Percentiles rank a stretch among this genome's conserved stretches.
phyloP scores from a whole-genome alignment of 1,140 invertebrate species.

The Drosophila tsacasi region DNA sequence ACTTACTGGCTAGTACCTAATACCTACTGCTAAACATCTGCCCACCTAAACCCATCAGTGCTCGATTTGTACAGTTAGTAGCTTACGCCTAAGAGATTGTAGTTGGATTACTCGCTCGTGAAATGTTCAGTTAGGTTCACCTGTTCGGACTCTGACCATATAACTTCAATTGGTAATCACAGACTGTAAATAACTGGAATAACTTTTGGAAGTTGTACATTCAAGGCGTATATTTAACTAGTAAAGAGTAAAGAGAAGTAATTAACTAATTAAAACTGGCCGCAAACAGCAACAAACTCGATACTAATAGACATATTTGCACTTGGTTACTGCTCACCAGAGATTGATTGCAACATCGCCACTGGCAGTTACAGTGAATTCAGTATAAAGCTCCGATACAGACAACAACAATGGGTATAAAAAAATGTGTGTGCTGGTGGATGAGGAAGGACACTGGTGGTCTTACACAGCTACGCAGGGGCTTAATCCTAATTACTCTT shows the following conservation, averaged over 20 bases:
- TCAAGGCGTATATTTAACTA: conserved; percentile 63
- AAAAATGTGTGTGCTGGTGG: conserved; percentile 23
- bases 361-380: conserved; percentile 59
- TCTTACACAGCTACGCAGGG: conserved; percentile 43
- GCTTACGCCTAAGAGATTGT: conserved; percentile 55
- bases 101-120: conserved; percentile 53
- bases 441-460: conserved; percentile 75
- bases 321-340: conserved; percentile 33
- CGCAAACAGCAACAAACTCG: conserved; percentile 42
- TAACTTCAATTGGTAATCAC: conserved; percentile 72
- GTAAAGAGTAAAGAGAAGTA: conserved; percentile 43
- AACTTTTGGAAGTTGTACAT: conserved; percentile 65
- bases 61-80: conserved; percentile 39
- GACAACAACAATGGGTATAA: conserved; percentile 52
- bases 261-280: conserved; percentile 76
- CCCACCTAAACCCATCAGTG: conserved; percentile 73
- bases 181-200: conserved; percentile 77
- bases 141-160: conserved; percentile 57
- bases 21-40: conserved; percentile 81
- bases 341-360: conserved; percentile 63
- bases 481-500: conserved; percentile 39
- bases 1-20: conserved; percentile 65
- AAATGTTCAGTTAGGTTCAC: conserved; percentile 73
- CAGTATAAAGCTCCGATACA: conserved; percentile 64
- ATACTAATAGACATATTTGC: conserved; percentile 37